phyloP scores from a whole-genome alignment of 2,113 vertebrate genomes.

The Perca fluviatilis region DNA sequence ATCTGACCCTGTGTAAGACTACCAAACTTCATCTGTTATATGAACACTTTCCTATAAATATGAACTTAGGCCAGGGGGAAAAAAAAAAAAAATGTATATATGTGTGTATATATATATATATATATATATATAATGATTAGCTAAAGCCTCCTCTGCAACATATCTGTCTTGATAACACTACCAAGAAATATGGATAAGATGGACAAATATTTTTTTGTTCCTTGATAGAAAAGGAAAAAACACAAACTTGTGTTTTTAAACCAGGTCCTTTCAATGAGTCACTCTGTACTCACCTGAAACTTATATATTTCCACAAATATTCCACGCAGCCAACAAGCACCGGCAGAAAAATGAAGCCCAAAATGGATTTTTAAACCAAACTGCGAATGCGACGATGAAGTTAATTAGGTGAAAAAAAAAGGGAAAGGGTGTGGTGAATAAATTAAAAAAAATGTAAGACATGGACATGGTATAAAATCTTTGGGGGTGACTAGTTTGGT shows the following conservation, averaged over 20 bases:
- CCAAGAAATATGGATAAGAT: neutral
- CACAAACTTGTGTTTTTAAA: neutral
- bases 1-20: neutral
- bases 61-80: neutral
- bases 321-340: neutral
- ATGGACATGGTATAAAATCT: slow-evolving; percentile 18
- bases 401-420: slow-evolving; percentile 37
- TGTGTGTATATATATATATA: neutral
- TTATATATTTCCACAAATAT: neutral
- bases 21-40: neutral
- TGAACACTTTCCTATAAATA: neutral
- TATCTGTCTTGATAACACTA: neutral
- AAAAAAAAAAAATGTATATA: too few relatives aligned
- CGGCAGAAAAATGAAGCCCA: slow-evolving; percentile 13
- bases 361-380: slow-evolving; percentile 24
- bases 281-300: slow-evolving; percentile 12
- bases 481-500: slow-evolving; percentile 47
- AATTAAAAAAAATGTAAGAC: slow-evolving; percentile 53
- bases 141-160: neutral
- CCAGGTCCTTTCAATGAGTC: neutral
- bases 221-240: neutral
- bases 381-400: slow-evolving; percentile 35
- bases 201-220: too few relatives aligned
- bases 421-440: slow-evolving; percentile 41
- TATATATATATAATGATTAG: neutral